phyloP scores from a whole-genome alignment of 2,888 invertebrate species.

The Frankliniella fusca region DNA sequence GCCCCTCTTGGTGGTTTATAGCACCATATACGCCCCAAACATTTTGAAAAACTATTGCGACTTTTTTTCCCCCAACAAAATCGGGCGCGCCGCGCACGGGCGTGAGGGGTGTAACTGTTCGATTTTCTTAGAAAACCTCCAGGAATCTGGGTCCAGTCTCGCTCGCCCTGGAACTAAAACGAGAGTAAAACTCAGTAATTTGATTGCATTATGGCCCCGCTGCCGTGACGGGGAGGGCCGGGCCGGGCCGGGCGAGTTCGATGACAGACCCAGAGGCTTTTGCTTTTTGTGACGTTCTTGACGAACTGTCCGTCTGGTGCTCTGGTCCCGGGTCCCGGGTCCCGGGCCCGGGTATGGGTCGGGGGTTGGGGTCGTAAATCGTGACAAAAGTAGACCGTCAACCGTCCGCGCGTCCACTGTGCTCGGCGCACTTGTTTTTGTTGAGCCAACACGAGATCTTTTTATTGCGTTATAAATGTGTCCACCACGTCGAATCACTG shows the following conservation, averaged over 20 bases:
- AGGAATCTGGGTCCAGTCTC: too few relatives aligned
- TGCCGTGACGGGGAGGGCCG: neutral
- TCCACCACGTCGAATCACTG: neutral
- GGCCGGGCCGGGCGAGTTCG: neutral
- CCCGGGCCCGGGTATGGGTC: neutral
- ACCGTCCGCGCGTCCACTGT: neutral
- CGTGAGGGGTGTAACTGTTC: too few relatives aligned
- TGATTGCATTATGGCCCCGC: too few relatives aligned
- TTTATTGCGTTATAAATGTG: neutral
- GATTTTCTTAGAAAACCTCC: too few relatives aligned
- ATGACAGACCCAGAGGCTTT: neutral
- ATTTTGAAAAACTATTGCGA: too few relatives aligned
- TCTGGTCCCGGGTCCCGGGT: neutral
- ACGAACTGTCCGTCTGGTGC: neutral
- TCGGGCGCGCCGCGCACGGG: too few relatives aligned
- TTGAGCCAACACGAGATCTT: constrained; percentile 14
- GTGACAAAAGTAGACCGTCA: constrained; percentile 9
- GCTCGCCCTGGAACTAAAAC: too few relatives aligned
- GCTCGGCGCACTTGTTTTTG: constrained; percentile 2
- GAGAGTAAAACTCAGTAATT: too few relatives aligned
- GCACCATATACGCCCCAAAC: too few relatives aligned
- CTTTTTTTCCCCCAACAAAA: too few relatives aligned
- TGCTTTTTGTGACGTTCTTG: neutral
- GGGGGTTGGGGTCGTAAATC: neutral
- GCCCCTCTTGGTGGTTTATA: too few relatives aligned